Evolutionary conservation across 2,797 vertebrate species (phyloP).

Genomic region (Fratercula arctica): DNA sequence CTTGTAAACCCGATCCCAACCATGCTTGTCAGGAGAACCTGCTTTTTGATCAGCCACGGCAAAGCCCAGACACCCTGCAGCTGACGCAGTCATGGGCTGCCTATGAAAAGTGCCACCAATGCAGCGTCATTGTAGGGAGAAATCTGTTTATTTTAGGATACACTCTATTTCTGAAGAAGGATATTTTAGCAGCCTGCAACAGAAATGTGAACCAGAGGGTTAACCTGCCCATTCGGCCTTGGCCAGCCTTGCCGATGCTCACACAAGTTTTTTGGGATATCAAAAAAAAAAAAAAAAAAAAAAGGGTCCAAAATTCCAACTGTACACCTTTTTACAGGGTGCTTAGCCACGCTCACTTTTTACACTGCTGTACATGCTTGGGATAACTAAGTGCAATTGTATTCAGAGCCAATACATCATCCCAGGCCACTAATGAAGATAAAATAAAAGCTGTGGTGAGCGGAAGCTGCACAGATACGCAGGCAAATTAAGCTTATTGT

Average conservation of each 20-base stretch:
- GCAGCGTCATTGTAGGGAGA: background rate
- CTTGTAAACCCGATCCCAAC: accelerated
- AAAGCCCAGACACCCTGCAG: background rate
- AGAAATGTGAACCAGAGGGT: background rate
- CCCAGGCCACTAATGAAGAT: conserved; percentile 11
- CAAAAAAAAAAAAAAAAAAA: background rate
- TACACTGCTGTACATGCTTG: conserved; percentile 18
- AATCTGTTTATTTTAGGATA: conserved; percentile 63
- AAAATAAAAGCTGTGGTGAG: background rate
- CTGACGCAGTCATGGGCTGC: background rate
- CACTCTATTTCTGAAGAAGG: conserved; percentile 33
- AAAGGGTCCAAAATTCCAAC: background rate
- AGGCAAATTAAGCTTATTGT: conserved; percentile 37
- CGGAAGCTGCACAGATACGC: conserved; percentile 29
- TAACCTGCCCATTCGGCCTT: background rate
- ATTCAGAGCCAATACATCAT: background rate
- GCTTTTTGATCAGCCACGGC: accelerated
- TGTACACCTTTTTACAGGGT: conserved; percentile 46
- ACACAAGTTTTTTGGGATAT: background rate
- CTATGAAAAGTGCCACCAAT: background rate
- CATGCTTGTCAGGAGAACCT: background rate
- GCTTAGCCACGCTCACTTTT: background rate
- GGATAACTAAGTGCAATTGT: conserved; percentile 5
- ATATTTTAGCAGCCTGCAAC: background rate
- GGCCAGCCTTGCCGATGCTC: conserved; percentile 35